Percentiles rank a stretch among this genome's conserved stretches.
Evolutionary conservation across 2,113 vertebrate species (phyloP).

Genomic region (Hemichromis elongatus): DNA sequence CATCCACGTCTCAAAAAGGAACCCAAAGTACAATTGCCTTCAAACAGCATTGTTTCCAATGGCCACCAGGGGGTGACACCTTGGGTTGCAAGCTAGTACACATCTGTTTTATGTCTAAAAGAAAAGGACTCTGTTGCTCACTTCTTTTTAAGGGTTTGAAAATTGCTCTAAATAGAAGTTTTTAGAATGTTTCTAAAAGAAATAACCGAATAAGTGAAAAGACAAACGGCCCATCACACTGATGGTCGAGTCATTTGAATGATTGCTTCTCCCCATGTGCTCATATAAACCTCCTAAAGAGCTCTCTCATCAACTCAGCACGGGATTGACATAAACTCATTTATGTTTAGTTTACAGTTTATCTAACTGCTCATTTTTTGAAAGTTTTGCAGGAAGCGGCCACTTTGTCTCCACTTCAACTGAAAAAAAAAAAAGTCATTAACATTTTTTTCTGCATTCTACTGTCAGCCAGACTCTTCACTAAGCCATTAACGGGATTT

Average conservation of each 20-base stretch:
- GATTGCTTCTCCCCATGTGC: neutral
- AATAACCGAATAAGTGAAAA: neutral
- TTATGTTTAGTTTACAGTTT: neutral
- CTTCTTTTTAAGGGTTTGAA: neutral
- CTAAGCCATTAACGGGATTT: neutral
- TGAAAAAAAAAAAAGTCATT: neutral
- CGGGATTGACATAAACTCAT: neutral
- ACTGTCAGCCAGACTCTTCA: neutral
- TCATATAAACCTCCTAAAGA: neutral
- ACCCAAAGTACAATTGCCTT: neutral
- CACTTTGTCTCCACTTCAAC: neutral
- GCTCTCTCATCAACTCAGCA: neutral
- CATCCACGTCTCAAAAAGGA: neutral
- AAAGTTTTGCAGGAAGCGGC: neutral
- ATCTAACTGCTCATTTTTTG: neutral
- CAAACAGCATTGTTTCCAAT: neutral
- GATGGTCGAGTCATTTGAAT: neutral
- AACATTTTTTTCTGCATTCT: neutral
- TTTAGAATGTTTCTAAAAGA: neutral
- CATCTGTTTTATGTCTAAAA: neutral
- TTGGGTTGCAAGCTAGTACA: neutral
- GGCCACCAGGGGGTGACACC: neutral
- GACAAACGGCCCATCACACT: neutral
- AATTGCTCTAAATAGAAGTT: neutral
- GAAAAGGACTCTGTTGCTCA: neutral